Base-by-base conservation (phyloP, 2,797 vertebrate species). In the Malacoraja senta region DNA sequence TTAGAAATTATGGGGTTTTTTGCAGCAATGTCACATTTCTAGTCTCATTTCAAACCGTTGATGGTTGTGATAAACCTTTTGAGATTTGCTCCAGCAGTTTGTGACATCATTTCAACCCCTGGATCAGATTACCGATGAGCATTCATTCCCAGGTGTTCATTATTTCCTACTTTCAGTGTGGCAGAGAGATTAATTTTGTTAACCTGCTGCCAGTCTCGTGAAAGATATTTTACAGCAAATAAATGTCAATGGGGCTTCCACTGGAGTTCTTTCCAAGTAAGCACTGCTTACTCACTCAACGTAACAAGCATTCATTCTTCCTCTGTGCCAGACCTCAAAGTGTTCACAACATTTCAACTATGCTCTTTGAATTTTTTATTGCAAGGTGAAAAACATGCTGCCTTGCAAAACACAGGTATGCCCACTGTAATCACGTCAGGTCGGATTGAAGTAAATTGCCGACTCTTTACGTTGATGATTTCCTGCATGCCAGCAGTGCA, bases 31-130 rank as follows among this genome's bases (percentile, higher is more conserved):
- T 68, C 61, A 88, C 63, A 24, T 68, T 88, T 17, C n/a, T 35
- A 88, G 35, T 68, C 84, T 88, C 61, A 88, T 68, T 32, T 68
- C 21, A 68, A 63, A 17, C 6, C n/a, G 21, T 88, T 88, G 61
- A 88, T 88, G 63, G 63, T 24, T 65, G 84, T 68, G 61, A 68
- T 88, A 88, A 88, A 88, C n/a, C 63, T 68, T 35, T 35, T 65
- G n/a, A 88, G n/a, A 32, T 68, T 35, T 88, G 84, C 8, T 88
- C 63, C n/a, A 35, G 17, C 61, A 88, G 17, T 88, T 88, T 88
- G 35, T 68, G 44, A 53, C 29, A 92, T 92, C 38, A 92, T 76
- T 35, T n/a, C 38, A 92, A 92, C 90, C 68, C 26, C 13, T 92
- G 35, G 9, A 74, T 44, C 71, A 53, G 38, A 17, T 53, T 26